Percentiles rank a stretch among this genome's conserved stretches.
phyloP scores from a whole-genome alignment of 2,797 vertebrate genomes.

The Synanceia verrucosa region DNA sequence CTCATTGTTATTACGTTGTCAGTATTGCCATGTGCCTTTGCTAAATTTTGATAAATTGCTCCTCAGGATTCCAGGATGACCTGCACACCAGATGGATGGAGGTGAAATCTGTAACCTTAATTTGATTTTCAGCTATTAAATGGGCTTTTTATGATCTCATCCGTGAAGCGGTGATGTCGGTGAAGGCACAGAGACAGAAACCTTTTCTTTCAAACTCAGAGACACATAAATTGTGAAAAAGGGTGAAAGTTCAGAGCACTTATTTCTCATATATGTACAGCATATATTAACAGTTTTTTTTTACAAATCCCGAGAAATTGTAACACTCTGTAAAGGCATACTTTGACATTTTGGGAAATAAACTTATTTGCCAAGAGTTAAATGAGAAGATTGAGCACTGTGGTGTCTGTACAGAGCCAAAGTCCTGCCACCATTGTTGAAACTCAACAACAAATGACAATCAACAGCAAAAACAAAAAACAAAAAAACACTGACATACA shows the following conservation, averaged over 20 bases:
- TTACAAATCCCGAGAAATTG: not conserved
- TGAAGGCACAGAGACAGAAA: not conserved
- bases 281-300: not conserved
- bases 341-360: not conserved
- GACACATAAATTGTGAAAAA: constrained; percentile 16
- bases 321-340: not conserved
- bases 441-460: too few species aligned
- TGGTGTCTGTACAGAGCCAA: not conserved
- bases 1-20: constrained; percentile 67
- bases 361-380: not conserved
- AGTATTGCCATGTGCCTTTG: constrained; percentile 41
- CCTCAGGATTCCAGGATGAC: constrained; percentile 50
- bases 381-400: not conserved
- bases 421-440: not conserved
- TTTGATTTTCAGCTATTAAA: constrained; percentile 51
- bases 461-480: too few species aligned
- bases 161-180: constrained; percentile 12
- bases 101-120: constrained; percentile 34
- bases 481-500: too few species aligned
- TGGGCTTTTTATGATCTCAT: constrained; percentile 41
- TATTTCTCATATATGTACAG: not conserved
- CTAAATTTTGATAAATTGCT: constrained; percentile 57
- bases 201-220: constrained; percentile 4
- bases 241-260: constrained; percentile 9
- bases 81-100: constrained; percentile 30